Percentiles rank a stretch among this genome's conserved stretches.
phyloP scores from a whole-genome alignment of 2,888 invertebrate genomes.

The Nemotelus pantherinus region DNA sequence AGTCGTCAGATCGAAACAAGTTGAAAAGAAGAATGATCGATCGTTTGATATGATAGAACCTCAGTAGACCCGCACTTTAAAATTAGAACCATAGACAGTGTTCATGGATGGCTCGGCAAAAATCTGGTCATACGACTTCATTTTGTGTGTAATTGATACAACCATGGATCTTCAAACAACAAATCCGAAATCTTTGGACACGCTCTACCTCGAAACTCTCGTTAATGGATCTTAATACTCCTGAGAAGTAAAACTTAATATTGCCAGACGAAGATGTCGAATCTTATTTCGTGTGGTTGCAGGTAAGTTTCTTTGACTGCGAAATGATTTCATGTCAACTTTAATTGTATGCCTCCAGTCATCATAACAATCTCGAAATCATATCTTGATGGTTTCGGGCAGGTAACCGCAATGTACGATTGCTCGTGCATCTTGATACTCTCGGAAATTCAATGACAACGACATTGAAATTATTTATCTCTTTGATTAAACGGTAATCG shows the following conservation, averaged over 20 bases:
- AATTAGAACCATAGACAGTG: too few relatives aligned
- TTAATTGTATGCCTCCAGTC: slow-evolving; percentile 42
- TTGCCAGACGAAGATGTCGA: slow-evolving; percentile 6
- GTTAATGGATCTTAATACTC: slow-evolving; percentile 42
- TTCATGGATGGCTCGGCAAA: too few relatives aligned
- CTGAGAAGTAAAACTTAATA: slow-evolving; percentile 30
- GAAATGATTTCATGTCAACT: slow-evolving; percentile 42
- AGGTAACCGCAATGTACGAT: slow-evolving; percentile 16
- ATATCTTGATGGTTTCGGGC: slow-evolving; percentile 38
- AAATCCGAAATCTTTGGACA: slow-evolving; percentile 35
- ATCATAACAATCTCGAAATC: slow-evolving; percentile 36
- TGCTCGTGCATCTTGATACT: slow-evolving; percentile 24
- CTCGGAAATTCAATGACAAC: slow-evolving; percentile 16
- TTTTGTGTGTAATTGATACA: slow-evolving; percentile 30
- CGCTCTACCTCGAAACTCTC: slow-evolving; percentile 29
- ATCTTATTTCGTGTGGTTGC: background rate
- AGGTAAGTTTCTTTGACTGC: slow-evolving; percentile 15
- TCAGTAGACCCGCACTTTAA: background rate
- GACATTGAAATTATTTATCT: slow-evolving; percentile 35
- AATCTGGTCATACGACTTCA: slow-evolving; percentile 34
- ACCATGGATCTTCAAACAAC: slow-evolving; percentile 20
- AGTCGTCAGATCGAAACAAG: slow-evolving; percentile 38
- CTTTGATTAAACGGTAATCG: slow-evolving; percentile 6
- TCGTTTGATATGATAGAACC: slow-evolving; percentile 1
- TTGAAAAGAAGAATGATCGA: slow-evolving; percentile 33